Percentiles rank a stretch among this genome's conserved stretches.
phyloP scores from a whole-genome alignment of 2,888 invertebrate species.

The Lasioglossum marginatum region DNA sequence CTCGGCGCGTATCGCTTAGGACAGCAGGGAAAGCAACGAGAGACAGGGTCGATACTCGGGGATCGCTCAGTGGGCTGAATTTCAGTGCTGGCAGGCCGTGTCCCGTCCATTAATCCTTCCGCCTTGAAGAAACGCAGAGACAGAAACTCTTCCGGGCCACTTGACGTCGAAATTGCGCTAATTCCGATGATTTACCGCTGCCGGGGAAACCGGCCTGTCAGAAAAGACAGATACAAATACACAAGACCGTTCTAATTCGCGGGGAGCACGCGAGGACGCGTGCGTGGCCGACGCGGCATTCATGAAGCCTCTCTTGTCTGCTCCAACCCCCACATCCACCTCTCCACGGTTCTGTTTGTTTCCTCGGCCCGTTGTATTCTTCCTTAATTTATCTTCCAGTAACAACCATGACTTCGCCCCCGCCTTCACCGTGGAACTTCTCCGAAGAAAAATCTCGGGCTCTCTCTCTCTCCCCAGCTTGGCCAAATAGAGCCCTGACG shows the following conservation, averaged over 20 bases:
- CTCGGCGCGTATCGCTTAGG: background rate
- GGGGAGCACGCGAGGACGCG: constrained; percentile 65
- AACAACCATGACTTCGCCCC: constrained; percentile 53
- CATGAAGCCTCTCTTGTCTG: constrained; percentile 45
- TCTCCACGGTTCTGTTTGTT: constrained; percentile 29
- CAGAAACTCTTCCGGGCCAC: constrained; percentile 45
- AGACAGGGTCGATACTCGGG: background rate
- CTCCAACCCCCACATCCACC: constrained; percentile 14
- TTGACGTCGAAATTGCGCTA: constrained; percentile 66
- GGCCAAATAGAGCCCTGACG: constrained; percentile 37
- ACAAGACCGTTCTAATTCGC: constrained; percentile 61
- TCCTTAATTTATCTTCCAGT: constrained; percentile 63
- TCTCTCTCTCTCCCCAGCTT: background rate
- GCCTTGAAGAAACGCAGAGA: constrained; percentile 29
- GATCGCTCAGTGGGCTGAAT: background rate
- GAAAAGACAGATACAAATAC: constrained; percentile 67
- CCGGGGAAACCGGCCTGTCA: constrained; percentile 54
- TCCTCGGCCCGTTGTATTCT: constrained; percentile 37
- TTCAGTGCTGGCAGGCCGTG: constrained; percentile 8
- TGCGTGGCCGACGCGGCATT: constrained; percentile 54
- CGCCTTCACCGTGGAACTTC: constrained; percentile 11
- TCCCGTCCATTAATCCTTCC: constrained; percentile 37
- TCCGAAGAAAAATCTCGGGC: constrained; percentile 47
- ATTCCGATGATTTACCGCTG: constrained; percentile 63
- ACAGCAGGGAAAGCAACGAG: background rate